Percentiles rank a stretch among this genome's conserved stretches.
phyloP scores from a whole-genome alignment of 2,888 invertebrate genomes.

The Cheilosia pagana region DNA sequence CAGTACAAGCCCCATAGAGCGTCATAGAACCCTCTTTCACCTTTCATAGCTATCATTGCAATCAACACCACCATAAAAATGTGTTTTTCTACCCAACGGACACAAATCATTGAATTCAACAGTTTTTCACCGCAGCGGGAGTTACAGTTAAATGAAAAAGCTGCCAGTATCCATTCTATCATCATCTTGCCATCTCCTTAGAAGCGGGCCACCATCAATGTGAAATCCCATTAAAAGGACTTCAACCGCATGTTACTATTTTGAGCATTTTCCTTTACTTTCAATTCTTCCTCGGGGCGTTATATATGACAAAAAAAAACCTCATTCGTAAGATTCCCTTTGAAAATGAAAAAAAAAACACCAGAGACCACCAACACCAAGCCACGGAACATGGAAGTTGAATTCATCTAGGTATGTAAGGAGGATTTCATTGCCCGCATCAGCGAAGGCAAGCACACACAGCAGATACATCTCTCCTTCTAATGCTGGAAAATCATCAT shows the following conservation, averaged over 20 bases:
- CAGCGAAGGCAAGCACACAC: conserved; percentile 23
- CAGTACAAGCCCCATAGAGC: background rate
- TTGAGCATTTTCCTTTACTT: conserved; percentile 44
- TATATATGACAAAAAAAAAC: conserved; percentile 8
- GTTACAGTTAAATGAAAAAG: background rate
- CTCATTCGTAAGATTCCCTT: conserved; percentile 54
- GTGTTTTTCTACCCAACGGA: conserved; percentile 7
- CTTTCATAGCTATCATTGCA: conserved; percentile 7
- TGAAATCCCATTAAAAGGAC: conserved; percentile 67
- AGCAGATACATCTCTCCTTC: conserved; percentile 47
- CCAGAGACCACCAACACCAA: conserved; percentile 1
- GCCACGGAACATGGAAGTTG: conserved; percentile 1
- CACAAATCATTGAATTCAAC: conserved; percentile 40
- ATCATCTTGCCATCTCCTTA: conserved; percentile 52
- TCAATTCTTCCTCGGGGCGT: conserved; percentile 37
- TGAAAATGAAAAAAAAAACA: conserved; percentile 31
- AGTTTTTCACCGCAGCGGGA: conserved; percentile 16
- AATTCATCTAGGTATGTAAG: conserved; percentile 28
- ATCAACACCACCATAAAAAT: conserved; percentile 29
- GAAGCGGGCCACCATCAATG: conserved; percentile 54
- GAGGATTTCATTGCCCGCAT: conserved; percentile 63
- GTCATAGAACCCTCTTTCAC: background rate
- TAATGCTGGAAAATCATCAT: conserved; percentile 70
- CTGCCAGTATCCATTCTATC: conserved; percentile 27
- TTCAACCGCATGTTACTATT: conserved; percentile 59